Evolutionary conservation across 2,888 invertebrate genomes (phyloP).

Genomic region (Calliscelio sp.): DNA sequence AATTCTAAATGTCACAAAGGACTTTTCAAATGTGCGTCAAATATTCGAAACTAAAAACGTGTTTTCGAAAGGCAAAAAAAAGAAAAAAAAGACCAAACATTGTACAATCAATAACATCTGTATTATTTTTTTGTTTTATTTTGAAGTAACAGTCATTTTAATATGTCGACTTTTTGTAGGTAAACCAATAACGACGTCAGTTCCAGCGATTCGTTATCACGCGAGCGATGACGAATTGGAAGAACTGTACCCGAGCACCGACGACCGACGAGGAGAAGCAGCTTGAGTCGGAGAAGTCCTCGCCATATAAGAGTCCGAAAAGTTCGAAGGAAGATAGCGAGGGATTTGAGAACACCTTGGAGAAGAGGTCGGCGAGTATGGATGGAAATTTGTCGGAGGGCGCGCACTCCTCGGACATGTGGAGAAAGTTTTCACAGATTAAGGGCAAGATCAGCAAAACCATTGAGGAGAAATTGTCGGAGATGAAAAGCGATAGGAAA

Average conservation of each 20-base stretch:
- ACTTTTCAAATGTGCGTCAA: too few relatives aligned
- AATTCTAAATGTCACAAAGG: too few relatives aligned
- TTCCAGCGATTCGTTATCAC: conserved; percentile 90
- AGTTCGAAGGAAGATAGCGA: conserved; percentile 86
- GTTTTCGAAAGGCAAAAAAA: too few relatives aligned
- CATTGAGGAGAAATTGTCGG: conserved; percentile 91
- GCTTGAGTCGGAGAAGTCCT: conserved; percentile 84
- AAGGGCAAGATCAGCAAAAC: conserved; percentile 92
- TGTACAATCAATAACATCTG: too few relatives aligned
- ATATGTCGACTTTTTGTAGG: too few relatives aligned
- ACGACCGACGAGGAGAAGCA: conserved; percentile 88
- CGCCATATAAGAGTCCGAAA: conserved; percentile 84
- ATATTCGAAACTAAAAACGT: too few relatives aligned
- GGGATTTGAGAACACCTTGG: conserved; percentile 83
- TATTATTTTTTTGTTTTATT: too few relatives aligned
- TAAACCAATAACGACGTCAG: conserved; percentile 86
- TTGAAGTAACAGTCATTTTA: too few relatives aligned
- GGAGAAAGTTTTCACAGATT: conserved; percentile 91
- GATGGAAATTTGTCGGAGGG: conserved; percentile 86
- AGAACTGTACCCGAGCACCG: conserved; percentile 88
- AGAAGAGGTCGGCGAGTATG: conserved; percentile 88
- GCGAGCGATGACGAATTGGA: conserved; percentile 92
- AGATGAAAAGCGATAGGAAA: conserved; percentile 88
- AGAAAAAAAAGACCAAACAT: conserved; percentile 1
- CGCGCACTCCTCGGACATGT: conserved; percentile 88